phyloP scores from a whole-genome alignment of 2,113 vertebrate species.

The Spea bombifrons region DNA sequence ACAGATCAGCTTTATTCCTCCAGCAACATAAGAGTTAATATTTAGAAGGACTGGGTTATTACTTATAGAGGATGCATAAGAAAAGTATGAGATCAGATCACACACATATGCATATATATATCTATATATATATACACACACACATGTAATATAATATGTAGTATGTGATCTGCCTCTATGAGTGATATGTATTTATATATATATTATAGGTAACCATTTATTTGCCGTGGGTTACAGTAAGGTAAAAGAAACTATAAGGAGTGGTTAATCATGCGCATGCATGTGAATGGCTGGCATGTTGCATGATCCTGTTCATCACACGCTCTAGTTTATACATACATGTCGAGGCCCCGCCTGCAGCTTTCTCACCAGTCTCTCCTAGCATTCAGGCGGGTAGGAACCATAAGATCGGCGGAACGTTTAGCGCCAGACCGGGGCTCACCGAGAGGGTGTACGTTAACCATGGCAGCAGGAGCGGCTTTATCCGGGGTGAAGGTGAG shows the following conservation, averaged over 20 bases:
- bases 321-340: background rate
- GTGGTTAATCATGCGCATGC: background rate
- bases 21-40: too few relatives aligned
- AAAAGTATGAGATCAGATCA: too few relatives aligned
- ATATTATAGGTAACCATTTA: background rate
- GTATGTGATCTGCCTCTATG: background rate
- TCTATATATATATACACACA: too few relatives aligned
- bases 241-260: background rate
- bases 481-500: conserved; percentile 1
- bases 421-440: background rate
- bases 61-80: too few relatives aligned
- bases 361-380: background rate
- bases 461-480: conserved; percentile 24
- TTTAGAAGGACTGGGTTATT: too few relatives aligned
- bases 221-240: background rate
- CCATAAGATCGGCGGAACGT: background rate
- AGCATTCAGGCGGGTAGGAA: background rate
- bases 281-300: background rate
- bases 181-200: too few relatives aligned
- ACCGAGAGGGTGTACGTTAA: background rate
- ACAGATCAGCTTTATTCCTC: too few relatives aligned
- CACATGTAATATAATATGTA: background rate
- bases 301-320: background rate
- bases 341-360: background rate
- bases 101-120: too few relatives aligned